Percentiles rank a stretch among this genome's conserved stretches.
Conservation (phyloP, 2,113 vertebrate genomes). For the Barnardius zonarius region DNA sequence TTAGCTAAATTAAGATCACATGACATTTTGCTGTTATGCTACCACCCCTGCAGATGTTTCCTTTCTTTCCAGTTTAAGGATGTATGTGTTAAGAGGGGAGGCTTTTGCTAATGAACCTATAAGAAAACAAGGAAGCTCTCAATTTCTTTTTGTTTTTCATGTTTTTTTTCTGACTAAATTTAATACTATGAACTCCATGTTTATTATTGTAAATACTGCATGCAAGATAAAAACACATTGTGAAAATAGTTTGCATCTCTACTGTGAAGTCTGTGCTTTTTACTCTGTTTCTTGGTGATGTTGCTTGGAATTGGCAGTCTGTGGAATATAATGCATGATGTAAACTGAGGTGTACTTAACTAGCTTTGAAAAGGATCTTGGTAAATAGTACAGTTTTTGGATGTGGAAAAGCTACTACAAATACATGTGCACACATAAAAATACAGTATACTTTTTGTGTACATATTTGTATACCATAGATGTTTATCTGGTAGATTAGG, state of each 20-base stretch:
- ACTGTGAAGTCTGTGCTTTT: neutral
- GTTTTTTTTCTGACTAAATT: conserved; percentile 36
- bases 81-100: conserved; percentile 46
- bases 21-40: conserved; percentile 52
- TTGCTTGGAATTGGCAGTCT: neutral
- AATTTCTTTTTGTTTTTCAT: conserved; percentile 46
- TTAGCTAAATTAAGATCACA: conserved; percentile 48
- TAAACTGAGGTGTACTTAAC: neutral
- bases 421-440: neutral
- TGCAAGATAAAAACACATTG: neutral
- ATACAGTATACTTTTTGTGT: neutral
- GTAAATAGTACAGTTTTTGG: neutral
- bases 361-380: neutral
- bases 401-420: neutral
- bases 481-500: neutral
- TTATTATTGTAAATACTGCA: neutral
- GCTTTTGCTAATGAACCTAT: conserved; percentile 37
- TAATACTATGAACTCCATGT: neutral
- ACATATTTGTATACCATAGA: neutral
- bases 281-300: neutral
- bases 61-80: conserved; percentile 65
- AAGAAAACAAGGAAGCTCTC: conserved; percentile 62
- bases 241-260: neutral
- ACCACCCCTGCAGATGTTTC: conserved; percentile 66
- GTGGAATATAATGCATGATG: neutral